Evolutionary conservation across 2,113 vertebrate species (phyloP).

Genomic region (Oncorhynchus tshawytscha): DNA sequence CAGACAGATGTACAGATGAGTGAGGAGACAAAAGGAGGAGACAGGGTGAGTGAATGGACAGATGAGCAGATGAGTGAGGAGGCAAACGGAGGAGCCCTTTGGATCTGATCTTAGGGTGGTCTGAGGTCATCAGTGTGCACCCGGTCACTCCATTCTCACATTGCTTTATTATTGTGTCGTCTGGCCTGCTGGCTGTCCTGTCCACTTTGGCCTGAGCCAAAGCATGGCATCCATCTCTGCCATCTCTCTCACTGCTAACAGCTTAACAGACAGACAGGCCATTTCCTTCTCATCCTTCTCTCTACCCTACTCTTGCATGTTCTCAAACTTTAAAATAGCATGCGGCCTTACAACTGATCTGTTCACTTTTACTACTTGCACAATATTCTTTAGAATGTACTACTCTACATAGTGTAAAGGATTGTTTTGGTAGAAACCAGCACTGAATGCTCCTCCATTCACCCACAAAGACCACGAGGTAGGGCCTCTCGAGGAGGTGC

Average conservation of each 20-base stretch:
- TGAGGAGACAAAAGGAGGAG: not conserved
- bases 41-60: not conserved
- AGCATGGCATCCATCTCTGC: not conserved
- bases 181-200: constrained; percentile 1
- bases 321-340: not conserved
- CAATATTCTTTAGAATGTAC: not conserved
- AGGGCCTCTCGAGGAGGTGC: constrained; percentile 82
- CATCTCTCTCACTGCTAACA: not conserved
- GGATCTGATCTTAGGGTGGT: constrained; percentile 17
- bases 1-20: no score
- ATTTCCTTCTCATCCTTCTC: no score
- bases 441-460: constrained; percentile 8
- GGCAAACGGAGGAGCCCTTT: constrained; percentile 24
- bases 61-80: not conserved
- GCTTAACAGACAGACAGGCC: not conserved
- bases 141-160: not conserved
- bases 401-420: not conserved
- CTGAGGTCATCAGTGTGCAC: constrained; percentile 15
- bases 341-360: not conserved
- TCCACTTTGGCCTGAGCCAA: constrained; percentile 2
- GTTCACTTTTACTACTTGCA: not conserved
- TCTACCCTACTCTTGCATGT: not conserved
- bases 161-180: not conserved
- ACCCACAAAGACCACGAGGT: constrained; percentile 76
- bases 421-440: not conserved